Percentiles rank a stretch among this genome's conserved stretches.
Evolutionary conservation across 2,888 invertebrate genomes (phyloP).

Genomic region (Archaeoteleia sp.): DNA sequence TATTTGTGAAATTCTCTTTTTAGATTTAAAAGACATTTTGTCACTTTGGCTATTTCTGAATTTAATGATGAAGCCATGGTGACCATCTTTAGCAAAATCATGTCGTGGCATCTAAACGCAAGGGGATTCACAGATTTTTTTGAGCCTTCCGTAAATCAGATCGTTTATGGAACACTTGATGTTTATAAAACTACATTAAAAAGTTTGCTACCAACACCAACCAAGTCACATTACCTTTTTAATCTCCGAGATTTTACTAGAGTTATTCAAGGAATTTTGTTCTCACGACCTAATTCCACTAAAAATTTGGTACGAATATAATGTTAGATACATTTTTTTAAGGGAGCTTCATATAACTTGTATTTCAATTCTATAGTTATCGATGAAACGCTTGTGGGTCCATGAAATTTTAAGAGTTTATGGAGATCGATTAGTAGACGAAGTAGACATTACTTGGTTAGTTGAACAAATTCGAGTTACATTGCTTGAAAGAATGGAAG

Average conservation of each 20-base stretch:
- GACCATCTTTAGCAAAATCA: slow-evolving; percentile 90
- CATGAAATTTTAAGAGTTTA: slow-evolving; percentile 95
- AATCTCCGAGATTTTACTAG: slow-evolving; percentile 95
- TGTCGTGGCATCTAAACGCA: slow-evolving; percentile 94
- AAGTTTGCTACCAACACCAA: slow-evolving; percentile 91
- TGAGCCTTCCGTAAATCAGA: slow-evolving; percentile 87
- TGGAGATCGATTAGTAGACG: slow-evolving; percentile 92
- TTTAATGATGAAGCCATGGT: slow-evolving; percentile 89
- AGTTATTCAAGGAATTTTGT: slow-evolving; percentile 92
- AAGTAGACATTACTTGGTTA: slow-evolving; percentile 87
- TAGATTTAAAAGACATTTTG: slow-evolving; percentile 88
- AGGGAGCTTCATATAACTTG: slow-evolving; percentile 15
- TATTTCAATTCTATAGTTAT: slow-evolving; percentile 78
- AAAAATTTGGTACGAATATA: slow-evolving; percentile 78
- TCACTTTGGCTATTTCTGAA: slow-evolving; percentile 90
- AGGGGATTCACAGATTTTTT: slow-evolving; percentile 94
- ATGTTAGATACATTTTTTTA: slow-evolving; percentile 3
- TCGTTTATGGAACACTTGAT: slow-evolving; percentile 89
- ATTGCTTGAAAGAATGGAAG: slow-evolving; percentile 78
- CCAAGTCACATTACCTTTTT: slow-evolving; percentile 96
- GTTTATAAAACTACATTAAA: slow-evolving; percentile 88
- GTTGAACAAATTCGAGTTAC: slow-evolving; percentile 82
- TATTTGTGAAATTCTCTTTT: slow-evolving; percentile 10
- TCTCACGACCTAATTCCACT: slow-evolving; percentile 92
- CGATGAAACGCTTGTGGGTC: slow-evolving; percentile 94